These are phyloP conservation scores for Amphipoea oculea DNA, from an alignment of 2,888 invertebrate species.

Conservation along the genomic window DNA sequence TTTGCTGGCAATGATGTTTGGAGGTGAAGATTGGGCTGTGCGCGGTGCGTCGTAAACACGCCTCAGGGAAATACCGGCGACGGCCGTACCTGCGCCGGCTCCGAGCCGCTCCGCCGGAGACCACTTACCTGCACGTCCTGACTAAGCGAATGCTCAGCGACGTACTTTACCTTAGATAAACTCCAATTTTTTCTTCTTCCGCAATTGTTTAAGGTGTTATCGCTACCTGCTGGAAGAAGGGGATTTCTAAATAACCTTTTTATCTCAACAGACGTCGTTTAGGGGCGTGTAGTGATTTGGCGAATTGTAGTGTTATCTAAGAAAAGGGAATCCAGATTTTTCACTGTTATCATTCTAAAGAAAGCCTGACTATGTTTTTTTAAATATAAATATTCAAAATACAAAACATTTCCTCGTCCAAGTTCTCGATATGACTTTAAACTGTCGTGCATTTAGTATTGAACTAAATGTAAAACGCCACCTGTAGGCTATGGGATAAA, in stretches of 20 bases:
- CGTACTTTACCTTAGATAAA: constrained; percentile 73
- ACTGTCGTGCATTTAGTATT: too few relatives aligned
- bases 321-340: constrained; percentile 33
- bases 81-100: constrained; percentile 46
- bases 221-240: constrained; percentile 55
- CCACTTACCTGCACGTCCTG: constrained; percentile 74
- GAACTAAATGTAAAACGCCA: too few relatives aligned
- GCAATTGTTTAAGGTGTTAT: constrained; percentile 69
- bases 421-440: too few relatives aligned
- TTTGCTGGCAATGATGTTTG: constrained; percentile 71
- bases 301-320: constrained; percentile 51
- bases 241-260: constrained; percentile 64
- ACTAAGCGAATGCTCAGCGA: constrained; percentile 77
- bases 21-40: constrained; percentile 76
- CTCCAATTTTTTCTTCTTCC: constrained; percentile 70
- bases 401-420: background rate
- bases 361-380: background rate
- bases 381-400: constrained; percentile 2
- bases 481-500: too few relatives aligned
- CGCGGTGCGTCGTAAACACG: constrained; percentile 80
- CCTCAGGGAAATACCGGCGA: constrained; percentile 82
- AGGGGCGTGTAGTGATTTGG: constrained; percentile 60
- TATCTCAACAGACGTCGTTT: constrained; percentile 59
- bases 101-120: constrained; percentile 59
- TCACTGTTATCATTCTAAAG: constrained; percentile 35